Conservation (phyloP, 2,797 vertebrate genomes). For the Aselliscus stoliczkanus region DNA sequence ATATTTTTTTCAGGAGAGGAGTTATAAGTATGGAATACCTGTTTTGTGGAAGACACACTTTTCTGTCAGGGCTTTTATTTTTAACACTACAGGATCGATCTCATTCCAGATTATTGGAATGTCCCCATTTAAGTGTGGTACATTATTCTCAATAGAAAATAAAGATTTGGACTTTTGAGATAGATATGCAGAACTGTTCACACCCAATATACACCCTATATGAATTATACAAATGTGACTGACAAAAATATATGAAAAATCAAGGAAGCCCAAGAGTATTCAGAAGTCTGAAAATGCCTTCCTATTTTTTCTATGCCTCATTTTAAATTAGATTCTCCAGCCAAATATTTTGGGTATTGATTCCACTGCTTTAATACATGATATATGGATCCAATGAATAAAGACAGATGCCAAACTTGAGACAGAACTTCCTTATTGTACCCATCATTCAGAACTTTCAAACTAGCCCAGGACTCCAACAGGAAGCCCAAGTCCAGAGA, state of each 20-base stretch:
- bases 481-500: background rate
- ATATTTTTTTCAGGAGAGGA: constrained; percentile 77
- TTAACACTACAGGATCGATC: background rate
- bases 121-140: background rate
- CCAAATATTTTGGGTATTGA: background rate
- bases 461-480: background rate
- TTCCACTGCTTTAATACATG: background rate
- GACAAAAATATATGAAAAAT: background rate
- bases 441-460: background rate
- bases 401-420: background rate
- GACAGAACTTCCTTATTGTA: background rate
- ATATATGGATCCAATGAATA: background rate
- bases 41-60: constrained; percentile 59
- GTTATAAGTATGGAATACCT: constrained; percentile 60
- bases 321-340: background rate
- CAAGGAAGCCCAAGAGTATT: background rate
- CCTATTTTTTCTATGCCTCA: background rate
- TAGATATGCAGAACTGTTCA: background rate
- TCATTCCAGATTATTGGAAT: rapidly evolving
- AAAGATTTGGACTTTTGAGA: background rate
- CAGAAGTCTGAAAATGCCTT: background rate
- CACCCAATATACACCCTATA: background rate
- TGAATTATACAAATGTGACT: background rate
- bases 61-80: constrained; percentile 3
- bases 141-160: background rate